These are phyloP conservation scores for Aphrocallistes beatrix DNA, from an alignment of 37 sponge, comb jelly and placozoan genomes.

Conservation along the genomic window DNA sequence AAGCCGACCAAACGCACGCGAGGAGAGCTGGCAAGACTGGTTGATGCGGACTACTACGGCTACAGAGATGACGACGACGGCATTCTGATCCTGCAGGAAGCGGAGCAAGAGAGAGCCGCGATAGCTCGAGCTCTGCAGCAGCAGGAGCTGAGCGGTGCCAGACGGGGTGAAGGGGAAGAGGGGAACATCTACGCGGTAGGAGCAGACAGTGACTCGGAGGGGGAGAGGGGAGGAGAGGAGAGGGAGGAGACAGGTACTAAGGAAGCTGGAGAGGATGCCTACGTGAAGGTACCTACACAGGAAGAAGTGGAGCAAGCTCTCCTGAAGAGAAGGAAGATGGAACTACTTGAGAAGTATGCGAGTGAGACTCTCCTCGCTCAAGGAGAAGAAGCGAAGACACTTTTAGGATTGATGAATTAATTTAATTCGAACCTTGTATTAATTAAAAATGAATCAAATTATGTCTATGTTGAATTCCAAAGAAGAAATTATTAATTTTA, in stretches of 20 bases:
- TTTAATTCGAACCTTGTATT: not conserved
- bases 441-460: not conserved
- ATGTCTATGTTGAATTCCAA: too few species aligned
- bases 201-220: slow-evolving; percentile 13
- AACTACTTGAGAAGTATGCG: slow-evolving; percentile 80
- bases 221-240: not conserved
- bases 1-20: slow-evolving; percentile 60
- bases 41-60: slow-evolving; percentile 97
- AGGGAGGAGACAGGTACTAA: slow-evolving; percentile 24
- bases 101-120: slow-evolving; percentile 62
- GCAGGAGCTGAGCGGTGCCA: slow-evolving; percentile 38
- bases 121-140: slow-evolving; percentile 34
- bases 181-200: slow-evolving; percentile 67
- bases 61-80: slow-evolving; percentile 99
- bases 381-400: slow-evolving; percentile 69
- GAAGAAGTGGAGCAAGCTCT: slow-evolving; percentile 83
- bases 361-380: slow-evolving; percentile 72
- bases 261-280: slow-evolving; percentile 37
- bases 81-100: slow-evolving; percentile 60
- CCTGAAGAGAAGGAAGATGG: slow-evolving; percentile 71
- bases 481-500: too few species aligned
- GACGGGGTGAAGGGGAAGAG: slow-evolving; percentile 38
- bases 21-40: slow-evolving; percentile 59
- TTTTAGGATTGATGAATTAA: slow-evolving; percentile 45
- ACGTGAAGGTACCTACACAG: slow-evolving; percentile 59